Evolutionary conservation across 2,888 invertebrate species (phyloP), one percentile per base, ranked within the genome.

Genomic region (Stegana nigrithorax): DNA sequence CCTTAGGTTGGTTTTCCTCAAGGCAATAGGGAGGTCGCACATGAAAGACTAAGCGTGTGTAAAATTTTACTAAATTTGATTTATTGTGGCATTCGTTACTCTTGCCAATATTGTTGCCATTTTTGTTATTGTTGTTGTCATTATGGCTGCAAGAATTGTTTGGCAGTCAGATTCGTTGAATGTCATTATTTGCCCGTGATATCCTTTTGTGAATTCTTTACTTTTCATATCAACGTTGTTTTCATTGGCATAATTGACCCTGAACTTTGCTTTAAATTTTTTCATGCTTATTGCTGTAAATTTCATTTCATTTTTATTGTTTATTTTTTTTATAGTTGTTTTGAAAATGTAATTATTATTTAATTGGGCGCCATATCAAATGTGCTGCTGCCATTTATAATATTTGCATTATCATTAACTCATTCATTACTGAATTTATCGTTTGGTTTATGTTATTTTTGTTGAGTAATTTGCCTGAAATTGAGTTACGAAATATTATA

Each of bases 31-130:
- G 39, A 39, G 17, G 39, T 39, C 14, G 5, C 5, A n/a, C n/a
- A 39, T 39, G 39, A 39, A 39, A 39, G 17, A 17, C 39, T 39
- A 17, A 65, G 62, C 70, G 62, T 64, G 66, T 44, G 61, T 62
- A 57, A 65, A 68, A 70, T 68, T 68, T 71, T 53, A 70, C 59
- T 67, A 62, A 63, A 62, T 69, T 69, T 64, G 65, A 69, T 67
- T 69, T 21, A 32, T 19, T n/a, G 50, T 10, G 8, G 6, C 21
- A 25, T 7, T 21, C 29, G 5, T 21, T 25, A 19, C 17, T 39
- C 21, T 32, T 17, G 19, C 12, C 36, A 2, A 19, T 61, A 45
- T 29, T 55, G 36, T 63, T 32, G n/a, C 14, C 50, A 14, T 59
- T 50, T 17, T 59, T 29, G 5, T 36, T 50, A 8, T 23, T 29